These are phyloP conservation scores for Channallabes apus DNA, from an alignment of 2,797 vertebrate genomes.

Conservation along the genomic window DNA sequence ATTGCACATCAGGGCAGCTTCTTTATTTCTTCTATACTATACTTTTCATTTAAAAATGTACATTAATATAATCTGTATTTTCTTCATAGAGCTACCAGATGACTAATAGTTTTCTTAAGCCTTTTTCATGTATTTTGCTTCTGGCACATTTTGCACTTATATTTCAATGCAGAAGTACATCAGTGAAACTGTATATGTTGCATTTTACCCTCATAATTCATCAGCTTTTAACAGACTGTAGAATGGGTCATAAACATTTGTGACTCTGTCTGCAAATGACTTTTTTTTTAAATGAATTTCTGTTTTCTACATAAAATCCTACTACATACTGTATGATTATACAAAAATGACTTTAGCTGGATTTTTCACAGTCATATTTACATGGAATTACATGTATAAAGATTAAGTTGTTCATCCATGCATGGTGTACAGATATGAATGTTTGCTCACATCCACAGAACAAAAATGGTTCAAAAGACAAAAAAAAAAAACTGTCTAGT, in stretches of 20 bases:
- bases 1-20: background rate
- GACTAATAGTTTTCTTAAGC: background rate
- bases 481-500: background rate
- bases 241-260: background rate
- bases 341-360: no score
- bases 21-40: background rate
- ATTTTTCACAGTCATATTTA: background rate
- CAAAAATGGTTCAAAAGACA: background rate
- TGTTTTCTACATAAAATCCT: no score
- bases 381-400: background rate
- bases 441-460: background rate
- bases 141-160: constrained; percentile 14
- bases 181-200: background rate
- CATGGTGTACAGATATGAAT: background rate
- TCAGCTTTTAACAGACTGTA: background rate
- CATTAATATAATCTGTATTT: background rate
- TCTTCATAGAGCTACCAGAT: background rate
- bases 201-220: background rate
- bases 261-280: no score
- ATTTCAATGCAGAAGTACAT: constrained; percentile 14
- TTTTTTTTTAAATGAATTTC: no score
- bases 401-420: background rate
- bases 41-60: background rate
- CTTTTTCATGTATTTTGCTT: background rate
- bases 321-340: no score